Evolutionary conservation across 2,797 vertebrate species (phyloP).

Genomic region (Aeoliscus strigatus): DNA sequence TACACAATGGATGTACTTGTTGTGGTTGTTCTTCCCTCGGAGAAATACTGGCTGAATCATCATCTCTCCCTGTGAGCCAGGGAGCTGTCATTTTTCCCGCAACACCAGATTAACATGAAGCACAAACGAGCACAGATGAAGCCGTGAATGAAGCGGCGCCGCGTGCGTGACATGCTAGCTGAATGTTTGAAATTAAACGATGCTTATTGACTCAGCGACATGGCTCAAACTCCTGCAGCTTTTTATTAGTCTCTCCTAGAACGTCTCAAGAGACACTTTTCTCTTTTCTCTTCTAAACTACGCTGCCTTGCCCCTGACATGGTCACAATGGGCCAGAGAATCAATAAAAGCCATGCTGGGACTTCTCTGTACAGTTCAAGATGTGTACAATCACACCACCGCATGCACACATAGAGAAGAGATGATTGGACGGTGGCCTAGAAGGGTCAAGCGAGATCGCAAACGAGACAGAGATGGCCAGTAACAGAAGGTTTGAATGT

Average conservation of each 20-base stretch:
- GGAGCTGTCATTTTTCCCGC: conserved; percentile 39
- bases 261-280: conserved; percentile 17
- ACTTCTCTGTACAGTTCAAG: conserved; percentile 2
- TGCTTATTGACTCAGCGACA: conserved; percentile 35
- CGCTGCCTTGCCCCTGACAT: background rate
- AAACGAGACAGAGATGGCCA: conserved; percentile 9
- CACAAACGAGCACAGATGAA: conserved; percentile 28
- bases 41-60: conserved; percentile 52
- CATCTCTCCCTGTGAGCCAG: conserved; percentile 31
- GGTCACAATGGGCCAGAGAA: conserved; percentile 12
- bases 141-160: conserved; percentile 25
- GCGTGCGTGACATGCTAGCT: conserved; percentile 29
- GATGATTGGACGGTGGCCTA: background rate
- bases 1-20: conserved; percentile 23
- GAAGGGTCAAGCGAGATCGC: conserved; percentile 1
- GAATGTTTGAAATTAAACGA: conserved; percentile 37
- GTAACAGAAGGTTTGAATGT: conserved; percentile 44
- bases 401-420: too few species aligned
- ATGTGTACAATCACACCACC: too few species aligned
- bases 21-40: conserved; percentile 38
- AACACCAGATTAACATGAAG: conserved; percentile 21
- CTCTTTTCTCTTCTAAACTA: background rate
- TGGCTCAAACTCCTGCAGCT: conserved; percentile 11
- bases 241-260: conserved; percentile 15
- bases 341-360: conserved; percentile 25